Conservation (phyloP, 2,888 invertebrate species). For the Epinotia bilunana region DNA sequence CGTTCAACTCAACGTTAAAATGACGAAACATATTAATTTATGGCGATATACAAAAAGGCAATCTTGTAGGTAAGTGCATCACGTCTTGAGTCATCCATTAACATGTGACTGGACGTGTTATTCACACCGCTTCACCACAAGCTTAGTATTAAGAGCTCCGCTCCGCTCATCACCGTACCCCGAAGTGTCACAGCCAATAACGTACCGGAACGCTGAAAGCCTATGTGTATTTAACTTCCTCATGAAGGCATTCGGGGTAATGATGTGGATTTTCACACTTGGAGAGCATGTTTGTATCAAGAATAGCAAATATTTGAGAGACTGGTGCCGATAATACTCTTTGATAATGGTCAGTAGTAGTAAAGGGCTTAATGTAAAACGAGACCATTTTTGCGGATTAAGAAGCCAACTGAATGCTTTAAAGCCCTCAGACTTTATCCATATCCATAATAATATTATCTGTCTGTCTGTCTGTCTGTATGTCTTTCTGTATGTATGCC, state of each 20-base stretch:
- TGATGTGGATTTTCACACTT: neutral
- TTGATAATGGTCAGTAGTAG: too few relatives aligned
- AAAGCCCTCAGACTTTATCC: too few relatives aligned
- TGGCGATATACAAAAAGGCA: neutral
- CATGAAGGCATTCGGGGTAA: conserved; percentile 14
- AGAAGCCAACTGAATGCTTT: too few relatives aligned
- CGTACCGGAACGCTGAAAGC: conserved; percentile 9
- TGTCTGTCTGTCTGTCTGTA: too few relatives aligned
- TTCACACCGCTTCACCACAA: neutral
- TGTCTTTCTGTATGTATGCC: too few relatives aligned
- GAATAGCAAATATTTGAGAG: too few relatives aligned
- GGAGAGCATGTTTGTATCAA: neutral
- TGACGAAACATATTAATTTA: too few relatives aligned
- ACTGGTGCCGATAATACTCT: too few relatives aligned
- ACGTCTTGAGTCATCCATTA: neutral
- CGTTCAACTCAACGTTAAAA: too few relatives aligned
- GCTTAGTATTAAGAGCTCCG: neutral
- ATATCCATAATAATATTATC: too few relatives aligned
- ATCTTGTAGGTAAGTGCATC: neutral
- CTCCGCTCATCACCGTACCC: neutral
- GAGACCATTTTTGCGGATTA: too few relatives aligned
- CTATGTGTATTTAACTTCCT: neutral
- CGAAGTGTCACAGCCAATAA: conserved; percentile 14
- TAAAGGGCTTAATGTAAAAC: too few relatives aligned
- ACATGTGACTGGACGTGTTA: neutral